Base-by-base conservation (phyloP, 2,113 vertebrate genomes). In the Cryptomyrus ogoouensis region DNA sequence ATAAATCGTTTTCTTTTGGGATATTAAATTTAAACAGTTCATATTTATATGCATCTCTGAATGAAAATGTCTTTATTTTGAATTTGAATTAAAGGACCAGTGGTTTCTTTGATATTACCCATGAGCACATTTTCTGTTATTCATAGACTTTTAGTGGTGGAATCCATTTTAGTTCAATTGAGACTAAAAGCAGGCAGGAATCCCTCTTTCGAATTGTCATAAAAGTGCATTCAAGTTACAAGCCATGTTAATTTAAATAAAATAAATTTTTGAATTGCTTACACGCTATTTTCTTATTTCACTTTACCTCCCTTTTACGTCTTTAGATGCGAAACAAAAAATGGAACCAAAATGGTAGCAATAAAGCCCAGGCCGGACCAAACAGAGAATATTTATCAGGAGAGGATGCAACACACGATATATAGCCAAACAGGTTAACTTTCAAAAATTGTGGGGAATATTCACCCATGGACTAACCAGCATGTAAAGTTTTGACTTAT, bases 391-490 rank as follows among this genome's bases (percentile, higher is more conserved):
- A 90, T 88, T 90, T 86, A 88, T 53, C 92, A 91, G 92, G 53
- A 56, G 19, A 85, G 83, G 92, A 93, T 91, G 91, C 89, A 74
- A 90, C 93, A 93, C 92, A 89, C 92, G 94, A 89, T 91, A 83
- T 93, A 94, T 91, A 92, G 91, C 87, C 93, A 94, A 87, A 93
- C 8, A 93, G 91, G 92, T 92, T 47, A 92, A 93, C 91, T 93
- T 92, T 90, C 90, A 94, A 92, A 89, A 88, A 89, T 89, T 49
- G 92, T 91, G 46, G 91, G 91, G 91, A 91, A 91, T 92, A 90
- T 83, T 90, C 91, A 88, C 91, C 90, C 49, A 91, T 80, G 91
- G 93, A 92, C 91, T 83, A 90, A 88, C 91, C 91, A 90, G 91
- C 91, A 74, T 21, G 90, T 92, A 39, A 88, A 88, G 90, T 74